Percentiles rank a stretch among this genome's conserved stretches.
Conservation (phyloP, 2,113 vertebrate species). For the Uria lomvia region DNA sequence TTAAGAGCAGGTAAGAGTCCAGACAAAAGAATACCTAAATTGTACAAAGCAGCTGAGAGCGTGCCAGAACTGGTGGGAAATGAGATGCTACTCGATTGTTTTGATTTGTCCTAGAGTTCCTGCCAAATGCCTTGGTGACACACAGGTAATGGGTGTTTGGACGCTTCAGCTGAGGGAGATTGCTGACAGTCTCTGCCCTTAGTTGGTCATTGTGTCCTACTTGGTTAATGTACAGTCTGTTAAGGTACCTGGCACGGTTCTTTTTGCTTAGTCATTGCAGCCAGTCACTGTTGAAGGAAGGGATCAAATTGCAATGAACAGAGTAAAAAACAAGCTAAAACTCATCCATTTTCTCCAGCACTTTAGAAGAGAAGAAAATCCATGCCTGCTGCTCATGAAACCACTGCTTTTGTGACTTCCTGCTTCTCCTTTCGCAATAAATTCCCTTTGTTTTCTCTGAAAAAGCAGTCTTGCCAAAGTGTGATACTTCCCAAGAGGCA, state of each 20-base stretch:
- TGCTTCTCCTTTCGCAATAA: background rate
- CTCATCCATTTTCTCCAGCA: background rate
- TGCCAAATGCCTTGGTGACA: background rate
- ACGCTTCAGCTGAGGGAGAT: background rate
- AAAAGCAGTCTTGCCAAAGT: background rate
- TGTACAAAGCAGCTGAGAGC: background rate
- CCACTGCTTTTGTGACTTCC: background rate
- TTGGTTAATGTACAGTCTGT: background rate
- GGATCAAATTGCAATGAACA: background rate
- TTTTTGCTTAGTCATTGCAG: background rate
- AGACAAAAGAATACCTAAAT: background rate
- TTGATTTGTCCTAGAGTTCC: background rate
- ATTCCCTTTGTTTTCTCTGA: background rate
- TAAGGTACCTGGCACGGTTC: background rate
- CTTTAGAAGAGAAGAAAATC: background rate
- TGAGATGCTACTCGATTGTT: background rate
- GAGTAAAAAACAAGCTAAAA: background rate
- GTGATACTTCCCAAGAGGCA: background rate
- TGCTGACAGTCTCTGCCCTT: background rate
- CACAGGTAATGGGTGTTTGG: rapidly evolving
- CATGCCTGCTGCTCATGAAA: background rate
- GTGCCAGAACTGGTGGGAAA: background rate
- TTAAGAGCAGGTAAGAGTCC: background rate
- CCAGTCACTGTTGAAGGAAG: background rate
- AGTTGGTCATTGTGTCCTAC: background rate